Conservation (phyloP, 2,113 vertebrate species). For the Tapirus terrestris region DNA sequence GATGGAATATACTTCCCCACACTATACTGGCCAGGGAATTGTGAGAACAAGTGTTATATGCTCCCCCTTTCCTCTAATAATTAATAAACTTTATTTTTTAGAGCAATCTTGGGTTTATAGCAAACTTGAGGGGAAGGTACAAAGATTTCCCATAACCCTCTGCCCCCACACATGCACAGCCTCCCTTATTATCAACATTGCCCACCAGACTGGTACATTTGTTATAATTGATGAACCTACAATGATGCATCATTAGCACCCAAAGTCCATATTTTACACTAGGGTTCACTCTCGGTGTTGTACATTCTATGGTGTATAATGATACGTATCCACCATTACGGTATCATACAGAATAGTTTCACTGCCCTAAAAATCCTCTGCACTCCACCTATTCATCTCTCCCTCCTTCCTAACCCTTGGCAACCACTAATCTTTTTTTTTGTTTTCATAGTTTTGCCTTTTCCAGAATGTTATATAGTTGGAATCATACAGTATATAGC, state of each 20-base stretch:
- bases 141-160: accelerated
- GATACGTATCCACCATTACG: background rate
- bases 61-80: background rate
- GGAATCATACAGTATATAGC: background rate
- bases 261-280: background rate
- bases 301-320: background rate
- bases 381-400: background rate
- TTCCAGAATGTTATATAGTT: background rate
- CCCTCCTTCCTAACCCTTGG: background rate
- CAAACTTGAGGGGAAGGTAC: background rate
- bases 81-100: background rate
- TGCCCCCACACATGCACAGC: background rate
- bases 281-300: background rate
- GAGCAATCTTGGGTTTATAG: background rate
- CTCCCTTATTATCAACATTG: too few species aligned
- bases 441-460: background rate
- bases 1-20: background rate
- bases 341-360: background rate
- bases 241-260: background rate
- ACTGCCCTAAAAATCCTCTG: background rate
- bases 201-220: background rate
- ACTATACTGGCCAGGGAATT: background rate
- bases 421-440: background rate
- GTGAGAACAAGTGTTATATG: background rate
- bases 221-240: background rate